Evolutionary conservation across 2,113 vertebrate species (phyloP), one percentile per base, ranked within the genome.

Genomic region (Heloderma charlesbogerti): DNA sequence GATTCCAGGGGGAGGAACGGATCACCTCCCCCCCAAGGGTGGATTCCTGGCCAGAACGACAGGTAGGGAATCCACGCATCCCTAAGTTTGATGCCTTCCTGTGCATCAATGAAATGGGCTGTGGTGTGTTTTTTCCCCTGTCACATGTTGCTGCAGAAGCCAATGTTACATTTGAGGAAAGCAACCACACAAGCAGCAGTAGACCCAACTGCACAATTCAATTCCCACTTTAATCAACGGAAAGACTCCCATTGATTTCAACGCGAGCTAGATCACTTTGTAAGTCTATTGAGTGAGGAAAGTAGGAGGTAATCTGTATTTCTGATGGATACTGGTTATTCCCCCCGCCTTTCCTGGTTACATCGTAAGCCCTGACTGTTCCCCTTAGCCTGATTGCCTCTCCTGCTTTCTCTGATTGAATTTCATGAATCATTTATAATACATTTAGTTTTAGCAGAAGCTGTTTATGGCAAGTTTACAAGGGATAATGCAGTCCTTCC

Each of bases 341-440:
- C 45, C 86, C 72, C 18, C 31, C 22, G 8, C 22, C 54, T 77
- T 93, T 94, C 87, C 15, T 63, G 40, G 67, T 40, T 92, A 86
- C 22, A 22, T 83, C 37, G 74, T n/a, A 16, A 94, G 63, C 37
- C n/a, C 66, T 40, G 75, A 60, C 60, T 91, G 45, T 67, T 75
- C 92, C 71, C 27, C 80, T 88, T n/a, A 88, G n/a, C 69, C 87
- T 86, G 45, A 93, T 60, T 93, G 83, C 48, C 34, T 89, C 88
- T 86, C 48, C 60, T 86, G 80, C 87, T 95, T 92, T 92, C 77
- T 90, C 72, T 93, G 77, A 12, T 74, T 54, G 88, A 85, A 88
- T 93, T 94, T 92, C 93, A 93, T 63, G 81, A 94, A 69, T 88
- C 89, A 87, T 93, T 94, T 89, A 91, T 93, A 93, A 88, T 91